These are phyloP conservation scores for Sebastes schlegelii DNA, from an alignment of 2,113 vertebrate species.

Conservation along the genomic window DNA sequence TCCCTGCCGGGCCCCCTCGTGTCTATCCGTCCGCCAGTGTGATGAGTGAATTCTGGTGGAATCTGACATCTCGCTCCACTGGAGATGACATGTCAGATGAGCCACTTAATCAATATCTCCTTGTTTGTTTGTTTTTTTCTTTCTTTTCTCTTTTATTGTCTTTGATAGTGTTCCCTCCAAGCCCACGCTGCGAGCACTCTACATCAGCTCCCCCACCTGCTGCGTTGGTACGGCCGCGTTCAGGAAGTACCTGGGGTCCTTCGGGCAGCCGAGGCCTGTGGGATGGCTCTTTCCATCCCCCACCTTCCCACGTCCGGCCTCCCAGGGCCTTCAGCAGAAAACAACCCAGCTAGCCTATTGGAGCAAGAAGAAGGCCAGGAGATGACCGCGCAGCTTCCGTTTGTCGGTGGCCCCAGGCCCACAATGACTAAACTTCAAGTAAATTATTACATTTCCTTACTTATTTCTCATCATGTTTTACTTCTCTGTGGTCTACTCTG, in stretches of 20 bases:
- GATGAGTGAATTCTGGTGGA: slow-evolving; percentile 55
- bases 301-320: slow-evolving; percentile 48
- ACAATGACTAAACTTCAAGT: slow-evolving; percentile 97
- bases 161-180: slow-evolving; percentile 84
- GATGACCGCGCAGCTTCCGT: slow-evolving; percentile 77
- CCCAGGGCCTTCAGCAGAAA: slow-evolving; percentile 4
- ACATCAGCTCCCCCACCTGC: slow-evolving; percentile 86
- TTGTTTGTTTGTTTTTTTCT: slow-evolving; percentile 14
- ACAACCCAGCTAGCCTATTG: slow-evolving; percentile 1
- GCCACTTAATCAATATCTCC: slow-evolving; percentile 64
- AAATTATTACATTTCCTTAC: slow-evolving; percentile 65
- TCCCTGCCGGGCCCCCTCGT: background rate
- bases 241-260: slow-evolving; percentile 90
- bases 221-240: slow-evolving; percentile 90
- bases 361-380: slow-evolving; percentile 71
- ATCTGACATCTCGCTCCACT: slow-evolving; percentile 46
- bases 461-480: slow-evolving; percentile 25
- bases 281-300: slow-evolving; percentile 83
- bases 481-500: slow-evolving; percentile 18
- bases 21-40: slow-evolving; percentile 25
- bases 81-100: slow-evolving; percentile 60
- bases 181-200: slow-evolving; percentile 74
- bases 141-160: slow-evolving; percentile 13
- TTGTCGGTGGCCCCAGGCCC: slow-evolving; percentile 94
- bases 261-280: slow-evolving; percentile 86